phyloP scores from a whole-genome alignment of 1,140 invertebrate species.

The Leptopilina clavipes region DNA sequence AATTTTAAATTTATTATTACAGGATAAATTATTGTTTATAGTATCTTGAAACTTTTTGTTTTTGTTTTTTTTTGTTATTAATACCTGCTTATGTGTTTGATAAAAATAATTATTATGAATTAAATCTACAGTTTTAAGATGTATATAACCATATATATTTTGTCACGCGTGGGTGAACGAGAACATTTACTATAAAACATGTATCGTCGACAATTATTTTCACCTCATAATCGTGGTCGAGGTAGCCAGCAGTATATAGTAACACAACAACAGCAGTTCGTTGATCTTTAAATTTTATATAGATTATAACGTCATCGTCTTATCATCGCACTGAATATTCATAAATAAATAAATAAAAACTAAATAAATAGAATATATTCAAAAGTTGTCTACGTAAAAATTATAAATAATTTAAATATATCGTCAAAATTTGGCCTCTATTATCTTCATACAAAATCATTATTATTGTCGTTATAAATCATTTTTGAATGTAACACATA shows the following conservation, averaged over 20 bases:
- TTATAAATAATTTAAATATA: too few species aligned
- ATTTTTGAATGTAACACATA: too few species aligned
- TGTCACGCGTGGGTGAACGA: neutral
- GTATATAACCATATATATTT: neutral
- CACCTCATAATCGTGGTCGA: conserved; percentile 13
- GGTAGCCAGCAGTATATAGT: neutral
- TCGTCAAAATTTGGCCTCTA: too few species aligned
- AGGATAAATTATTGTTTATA: too few species aligned
- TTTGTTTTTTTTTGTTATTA: neutral
- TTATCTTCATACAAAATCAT: too few species aligned
- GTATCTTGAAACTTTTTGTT: too few species aligned
- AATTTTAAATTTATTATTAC: too few species aligned
- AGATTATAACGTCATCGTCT: neutral
- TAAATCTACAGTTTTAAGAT: too few species aligned
- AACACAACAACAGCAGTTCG: neutral
- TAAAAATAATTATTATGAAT: too few species aligned
- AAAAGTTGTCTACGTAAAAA: too few species aligned
- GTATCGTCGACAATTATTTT: conserved; percentile 3
- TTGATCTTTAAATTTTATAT: neutral
- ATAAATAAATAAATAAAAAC: neutral
- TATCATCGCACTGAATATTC: neutral
- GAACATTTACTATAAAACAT: neutral
- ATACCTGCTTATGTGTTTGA: neutral
- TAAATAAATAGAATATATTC: too few species aligned
- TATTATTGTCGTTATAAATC: too few species aligned